Evolutionary conservation across 1,140 invertebrate species (phyloP), one percentile per base, ranked within the genome.

Genomic region (Cyclargus thomasi): DNA sequence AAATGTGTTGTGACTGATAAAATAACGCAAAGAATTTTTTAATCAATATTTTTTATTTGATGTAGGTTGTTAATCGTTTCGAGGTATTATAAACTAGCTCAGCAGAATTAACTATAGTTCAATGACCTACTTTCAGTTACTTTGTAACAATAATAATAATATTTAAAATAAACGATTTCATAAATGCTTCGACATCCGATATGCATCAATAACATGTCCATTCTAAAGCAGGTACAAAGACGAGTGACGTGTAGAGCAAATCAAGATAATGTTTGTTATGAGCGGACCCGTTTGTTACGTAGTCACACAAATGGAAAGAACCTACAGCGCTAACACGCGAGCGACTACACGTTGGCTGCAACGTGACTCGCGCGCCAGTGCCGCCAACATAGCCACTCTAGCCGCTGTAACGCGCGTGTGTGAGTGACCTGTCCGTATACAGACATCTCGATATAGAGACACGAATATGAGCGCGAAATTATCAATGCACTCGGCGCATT

Each of bases 341-440:
- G 74, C 65, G 70, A 8, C 73, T 71, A 77, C 87, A 90, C 87
- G 84, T 90, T 88, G 81, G n/a, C 17, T 81, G 87, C 87, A 90
- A 90, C 87, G 87, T 88, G 87, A 90, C 83, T 72, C 65, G 55
- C 35, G 18, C 39, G 21, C 67, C 76, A 66, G 76, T 29, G 67
- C 69, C 79, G 67, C 84, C 85, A 90, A 90, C 85, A 67, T 75
- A 59, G 77, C 78, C 64, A 64, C 62, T n/a, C 22, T 71, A 70
- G 57, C 76, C 74, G 74, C 71, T 83, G 80, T 88, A 85, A 64
- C 65, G 18, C 10, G 70, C 53, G 63, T 62, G 77, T 81, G 77
- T 78, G 79, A 69, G 75, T 71, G 63, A 72, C 64, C 67, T 47
- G 62, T 64, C 1, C 17, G 20, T 21, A 59, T 21, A 59, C 18